Evolutionary conservation across 2,113 vertebrate genomes (phyloP).

Genomic region (Eidolon helvum): DNA sequence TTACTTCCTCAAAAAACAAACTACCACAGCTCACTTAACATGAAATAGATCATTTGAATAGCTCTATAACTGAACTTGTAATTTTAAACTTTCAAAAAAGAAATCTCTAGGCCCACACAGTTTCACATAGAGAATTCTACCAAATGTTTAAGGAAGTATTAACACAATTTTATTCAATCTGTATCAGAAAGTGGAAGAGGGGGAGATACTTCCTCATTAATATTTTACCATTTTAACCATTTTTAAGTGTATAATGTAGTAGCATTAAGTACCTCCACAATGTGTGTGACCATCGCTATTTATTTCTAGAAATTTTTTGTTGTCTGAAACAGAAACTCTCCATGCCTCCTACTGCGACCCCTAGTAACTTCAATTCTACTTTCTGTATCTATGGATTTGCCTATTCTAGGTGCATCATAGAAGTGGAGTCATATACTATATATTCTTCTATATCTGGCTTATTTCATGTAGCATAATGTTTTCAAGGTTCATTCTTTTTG

Average conservation of each 20-base stretch:
- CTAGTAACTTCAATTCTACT: not conserved
- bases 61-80: not conserved
- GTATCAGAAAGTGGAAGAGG: not conserved
- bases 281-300: not conserved
- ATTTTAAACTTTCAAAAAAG: not conserved
- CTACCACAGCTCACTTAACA: not conserved
- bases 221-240: not conserved
- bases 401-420: not conserved
- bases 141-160: not conserved
- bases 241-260: not conserved
- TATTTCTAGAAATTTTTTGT: not conserved
- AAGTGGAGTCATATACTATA: not conserved
- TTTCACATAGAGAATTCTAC: not conserved
- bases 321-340: not conserved
- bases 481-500: not conserved
- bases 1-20: not conserved
- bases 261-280: not conserved
- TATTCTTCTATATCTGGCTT: not conserved
- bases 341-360: not conserved
- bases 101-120: not conserved
- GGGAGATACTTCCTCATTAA: not conserved
- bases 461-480: not conserved
- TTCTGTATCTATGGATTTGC: not conserved
- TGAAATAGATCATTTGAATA: not conserved
- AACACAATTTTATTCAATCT: not conserved